Conservation (phyloP, 2,888 invertebrate species). For the Syritta pipiens region DNA sequence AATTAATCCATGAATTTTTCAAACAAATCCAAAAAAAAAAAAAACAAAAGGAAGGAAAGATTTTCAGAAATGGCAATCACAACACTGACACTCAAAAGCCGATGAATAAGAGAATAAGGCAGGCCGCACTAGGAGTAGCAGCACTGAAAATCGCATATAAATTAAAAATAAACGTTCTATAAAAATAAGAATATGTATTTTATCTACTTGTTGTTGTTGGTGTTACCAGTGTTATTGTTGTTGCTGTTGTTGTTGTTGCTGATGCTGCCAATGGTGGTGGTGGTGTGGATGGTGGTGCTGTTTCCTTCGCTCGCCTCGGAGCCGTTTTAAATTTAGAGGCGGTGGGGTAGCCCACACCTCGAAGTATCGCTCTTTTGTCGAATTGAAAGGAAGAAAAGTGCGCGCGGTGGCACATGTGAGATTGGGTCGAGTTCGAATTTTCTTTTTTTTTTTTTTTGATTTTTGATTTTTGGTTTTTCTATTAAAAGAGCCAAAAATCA, state of each 20-base stretch:
- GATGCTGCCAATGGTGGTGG: not conserved
- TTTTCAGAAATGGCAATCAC: no score
- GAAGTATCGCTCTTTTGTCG: conserved; percentile 40
- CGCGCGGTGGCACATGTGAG: conserved; percentile 31
- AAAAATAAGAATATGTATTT: conserved; percentile 72
- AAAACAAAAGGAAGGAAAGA: conserved; percentile 5
- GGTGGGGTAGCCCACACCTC: conserved; percentile 38
- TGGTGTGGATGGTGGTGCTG: not conserved
- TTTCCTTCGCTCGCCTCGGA: conserved; percentile 14
- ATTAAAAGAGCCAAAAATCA: conserved; percentile 55
- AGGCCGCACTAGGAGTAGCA: conserved; percentile 46
- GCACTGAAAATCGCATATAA: conserved; percentile 77
- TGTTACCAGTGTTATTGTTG: conserved; percentile 12
- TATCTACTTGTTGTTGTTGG: conserved; percentile 42
- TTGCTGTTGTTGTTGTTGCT: conserved; percentile 26
- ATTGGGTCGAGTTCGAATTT: conserved; percentile 1
- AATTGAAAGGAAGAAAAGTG: conserved; percentile 44
- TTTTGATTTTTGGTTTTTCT: conserved; percentile 6
- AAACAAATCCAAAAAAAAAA: not conserved
- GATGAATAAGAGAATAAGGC: conserved; percentile 37
- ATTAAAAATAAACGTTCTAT: conserved; percentile 79
- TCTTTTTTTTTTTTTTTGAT: no score
- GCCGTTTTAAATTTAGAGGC: conserved; percentile 64
- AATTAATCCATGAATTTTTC: conserved; percentile 46
- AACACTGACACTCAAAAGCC: conserved; percentile 41